Percentiles rank a stretch among this genome's conserved stretches.
phyloP scores from a whole-genome alignment of 2,888 invertebrate genomes.

The Epinotia brunnichana region DNA sequence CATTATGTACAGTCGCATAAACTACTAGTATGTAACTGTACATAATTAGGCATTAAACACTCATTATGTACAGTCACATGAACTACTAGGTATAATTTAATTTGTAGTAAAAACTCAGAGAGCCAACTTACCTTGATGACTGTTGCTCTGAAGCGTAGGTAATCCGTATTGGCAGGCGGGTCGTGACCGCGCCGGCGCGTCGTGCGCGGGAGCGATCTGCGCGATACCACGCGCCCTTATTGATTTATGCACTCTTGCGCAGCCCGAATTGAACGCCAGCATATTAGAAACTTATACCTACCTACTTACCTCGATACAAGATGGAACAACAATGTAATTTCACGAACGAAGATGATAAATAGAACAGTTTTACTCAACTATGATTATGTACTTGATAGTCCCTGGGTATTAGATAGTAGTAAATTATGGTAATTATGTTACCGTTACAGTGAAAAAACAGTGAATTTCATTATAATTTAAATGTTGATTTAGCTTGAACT shows the following conservation, averaged over 20 bases:
- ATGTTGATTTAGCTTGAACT: not conserved
- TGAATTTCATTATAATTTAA: not conserved
- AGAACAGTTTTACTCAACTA: not conserved
- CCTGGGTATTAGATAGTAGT: not conserved
- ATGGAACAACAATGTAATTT: not conserved
- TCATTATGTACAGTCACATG: no score
- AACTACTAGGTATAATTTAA: no score
- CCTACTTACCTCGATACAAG: not conserved
- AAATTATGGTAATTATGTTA: no score
- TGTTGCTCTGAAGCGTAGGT: conserved; percentile 25
- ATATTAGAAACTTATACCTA: conserved; percentile 19
- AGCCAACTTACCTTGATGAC: not conserved
- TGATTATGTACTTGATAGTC: not conserved
- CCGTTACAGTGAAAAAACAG: not conserved
- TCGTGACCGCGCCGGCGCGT: conserved; percentile 28
- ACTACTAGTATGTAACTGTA: no score
- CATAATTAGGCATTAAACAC: no score
- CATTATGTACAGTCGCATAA: no score
- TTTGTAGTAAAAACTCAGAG: not conserved
- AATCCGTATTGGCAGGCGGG: conserved; percentile 34
- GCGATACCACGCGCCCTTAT: conserved; percentile 41
- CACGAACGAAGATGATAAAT: not conserved
- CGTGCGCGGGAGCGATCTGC: conserved; percentile 39
- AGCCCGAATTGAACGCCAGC: conserved; percentile 30
- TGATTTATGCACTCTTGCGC: conserved; percentile 38